Evolutionary conservation across 2,888 invertebrate genomes (phyloP), one percentile per base, ranked within the genome.

Genomic region (Diploptera punctata): DNA sequence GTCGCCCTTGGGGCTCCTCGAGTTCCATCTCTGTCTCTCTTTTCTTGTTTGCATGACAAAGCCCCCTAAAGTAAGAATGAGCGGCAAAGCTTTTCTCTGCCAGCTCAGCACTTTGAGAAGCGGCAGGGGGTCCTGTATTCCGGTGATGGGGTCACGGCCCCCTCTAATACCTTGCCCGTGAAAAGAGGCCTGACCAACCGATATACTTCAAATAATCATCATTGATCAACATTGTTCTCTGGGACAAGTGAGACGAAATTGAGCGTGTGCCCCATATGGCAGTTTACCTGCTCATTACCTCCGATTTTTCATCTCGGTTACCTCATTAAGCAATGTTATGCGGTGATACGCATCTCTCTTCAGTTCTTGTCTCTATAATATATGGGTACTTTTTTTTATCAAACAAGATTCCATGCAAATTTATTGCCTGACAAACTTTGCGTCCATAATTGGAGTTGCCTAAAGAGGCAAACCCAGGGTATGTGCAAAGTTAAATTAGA

Each of bases 101-200:
- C 60, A 69, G 57, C 69, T 69, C 69, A 69, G 68, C 68, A 68
- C 60, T 68, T 68, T 68, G 68, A 33, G 19, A 10, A 31, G 10
- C 68, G 57, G 69, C 57, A 57, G 69, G 68, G 60, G 26, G 69
- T 19, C 43, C 13, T 54, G 24, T 38, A 47, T 47, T 67, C 29
- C 18, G 29, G 49, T 67, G 67, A 67, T 67, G 67, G 43, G 69
- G 69, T 65, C 44, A 26, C 44, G 47, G 47, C 47, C 65, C 18
- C n/a, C n/a, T 47, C 9, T 24, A 57, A 57, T 57, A 57, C 29
- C 57, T 16, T 29, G 31, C 29, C 29, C 31, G 21, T 57, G 57
- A 57, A 54, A 31, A 57, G 57, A 29, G 29, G 3, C 29, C 57
- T 57, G 57, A 29, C 57, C 57, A 29, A n/a, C 57, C 57, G 57